Evolutionary conservation across 2,113 vertebrate genomes (phyloP), one percentile per base, ranked within the genome.

Genomic region (Burhinus oedicnemus): DNA sequence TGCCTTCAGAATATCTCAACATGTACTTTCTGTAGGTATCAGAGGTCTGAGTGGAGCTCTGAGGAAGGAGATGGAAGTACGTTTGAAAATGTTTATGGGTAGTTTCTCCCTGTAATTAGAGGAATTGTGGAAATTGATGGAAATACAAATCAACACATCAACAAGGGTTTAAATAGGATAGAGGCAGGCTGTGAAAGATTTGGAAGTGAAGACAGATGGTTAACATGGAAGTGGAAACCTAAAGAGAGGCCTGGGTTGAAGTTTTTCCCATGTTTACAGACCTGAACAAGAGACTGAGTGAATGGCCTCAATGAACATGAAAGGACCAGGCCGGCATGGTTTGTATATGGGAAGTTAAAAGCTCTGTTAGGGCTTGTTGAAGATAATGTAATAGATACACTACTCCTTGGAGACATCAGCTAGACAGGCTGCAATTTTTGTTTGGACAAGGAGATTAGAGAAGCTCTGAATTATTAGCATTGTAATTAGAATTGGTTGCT

Each of bases 361-460:
- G 36, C 55, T 87, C 82, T 81, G 25, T 68, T 78, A 49, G 27
- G 57, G 34, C 38, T 64, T 85, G 14, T 75, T 85, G 75, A 88
- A 51, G 3, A 15, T 40, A 76, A 45, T 0, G 0, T 36, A 34
- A 36, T 18, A 64, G 32, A 76, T 51, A 23, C 1, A 36, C 22
- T 32, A 3, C 38, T 77, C 22, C 36, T 76, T 79, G 52, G 57
- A 82, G 32, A 45, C 26, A 15, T 27, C 47, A 76, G 8, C n/a
- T 68, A 49, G 55, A 36, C 45, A 82, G 21, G 27, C 9, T 82
- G 62, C 23, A 60, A 4, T 38, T 64, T 90, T 54, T 68, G 14
- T 84, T 83, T 88, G 44, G n/a, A 84, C 3, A 52, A 72, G 52
- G 22, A 61, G 27, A 44, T 64, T 55, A 85, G n/a, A 55, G 52